Conservation (phyloP, 1,140 invertebrate genomes). For the Frieseomelitta varia region DNA sequence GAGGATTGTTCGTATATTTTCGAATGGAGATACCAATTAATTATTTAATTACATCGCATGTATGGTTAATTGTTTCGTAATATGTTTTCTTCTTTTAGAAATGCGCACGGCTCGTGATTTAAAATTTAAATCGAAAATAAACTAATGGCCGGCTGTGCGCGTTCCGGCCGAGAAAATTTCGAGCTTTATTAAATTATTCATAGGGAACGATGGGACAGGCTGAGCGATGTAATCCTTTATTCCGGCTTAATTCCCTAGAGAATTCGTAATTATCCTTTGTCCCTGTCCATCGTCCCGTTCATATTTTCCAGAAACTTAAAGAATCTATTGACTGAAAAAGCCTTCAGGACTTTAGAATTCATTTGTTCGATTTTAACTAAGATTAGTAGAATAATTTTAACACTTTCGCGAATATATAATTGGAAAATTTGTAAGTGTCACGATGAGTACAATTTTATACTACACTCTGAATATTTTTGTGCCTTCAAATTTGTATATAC, state of each 20-base stretch:
- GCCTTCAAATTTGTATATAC: too few species aligned
- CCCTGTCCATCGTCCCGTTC: neutral
- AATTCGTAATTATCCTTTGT: constrained; percentile 46
- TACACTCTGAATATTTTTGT: too few species aligned
- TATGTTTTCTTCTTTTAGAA: neutral
- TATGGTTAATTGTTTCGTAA: constrained; percentile 2
- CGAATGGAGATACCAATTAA: neutral
- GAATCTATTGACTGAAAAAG: neutral
- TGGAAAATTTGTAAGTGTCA: too few species aligned
- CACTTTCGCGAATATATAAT: too few species aligned
- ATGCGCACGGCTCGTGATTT: constrained; percentile 9
- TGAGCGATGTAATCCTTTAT: constrained; percentile 41
- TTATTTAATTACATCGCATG: too few species aligned
- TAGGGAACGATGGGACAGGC: neutral
- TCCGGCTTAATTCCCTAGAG: constrained; percentile 34
- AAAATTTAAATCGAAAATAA: constrained; percentile 47
- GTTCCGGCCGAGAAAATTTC: constrained; percentile 14
- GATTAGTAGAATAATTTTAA: too few species aligned
- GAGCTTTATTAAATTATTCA: constrained; percentile 52
- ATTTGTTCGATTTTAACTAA: too few species aligned
- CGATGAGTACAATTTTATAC: too few species aligned
- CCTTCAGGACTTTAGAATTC: neutral
- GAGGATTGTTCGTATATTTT: too few species aligned
- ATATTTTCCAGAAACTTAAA: neutral
- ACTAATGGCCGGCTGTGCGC: neutral